phyloP scores from a whole-genome alignment of 2,888 invertebrate species.

The Deroplatys truncata region DNA sequence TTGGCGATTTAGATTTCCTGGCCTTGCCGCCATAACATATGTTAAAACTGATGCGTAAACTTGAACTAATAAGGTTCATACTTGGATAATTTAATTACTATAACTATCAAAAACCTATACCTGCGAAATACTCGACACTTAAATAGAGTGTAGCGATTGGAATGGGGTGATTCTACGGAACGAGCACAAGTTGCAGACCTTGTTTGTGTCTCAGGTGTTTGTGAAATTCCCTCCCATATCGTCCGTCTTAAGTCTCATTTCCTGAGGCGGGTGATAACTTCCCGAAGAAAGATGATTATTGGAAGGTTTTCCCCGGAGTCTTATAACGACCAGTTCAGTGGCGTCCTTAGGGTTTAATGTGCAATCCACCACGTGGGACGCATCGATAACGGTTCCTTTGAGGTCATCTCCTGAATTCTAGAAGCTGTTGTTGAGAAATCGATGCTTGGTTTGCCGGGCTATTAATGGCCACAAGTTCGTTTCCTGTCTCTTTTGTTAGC shows the following conservation, averaged over 20 bases:
- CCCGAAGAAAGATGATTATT: background rate
- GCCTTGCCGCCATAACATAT: too few relatives aligned
- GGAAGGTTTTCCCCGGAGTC: background rate
- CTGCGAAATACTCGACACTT: too few relatives aligned
- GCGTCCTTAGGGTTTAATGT: background rate
- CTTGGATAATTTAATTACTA: too few relatives aligned
- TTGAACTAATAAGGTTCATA: too few relatives aligned
- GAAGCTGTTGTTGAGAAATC: background rate
- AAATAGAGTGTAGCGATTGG: too few relatives aligned
- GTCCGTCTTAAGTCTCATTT: background rate
- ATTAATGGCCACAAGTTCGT: background rate
- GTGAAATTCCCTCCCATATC: background rate
- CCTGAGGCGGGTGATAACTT: background rate
- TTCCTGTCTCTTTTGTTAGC: background rate
- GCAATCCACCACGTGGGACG: background rate
- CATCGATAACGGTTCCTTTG: background rate
- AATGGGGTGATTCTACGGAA: too few relatives aligned
- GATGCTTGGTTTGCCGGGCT: background rate
- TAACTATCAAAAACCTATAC: too few relatives aligned
- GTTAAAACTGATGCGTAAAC: too few relatives aligned
- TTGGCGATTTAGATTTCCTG: too few relatives aligned
- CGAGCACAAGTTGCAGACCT: background rate
- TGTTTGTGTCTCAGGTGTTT: background rate
- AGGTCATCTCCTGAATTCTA: background rate
- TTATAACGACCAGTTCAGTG: background rate